These are phyloP conservation scores for Misgurnus mizolepis DNA, from an alignment of 2,113 vertebrate genomes.

Conservation along the genomic window DNA sequence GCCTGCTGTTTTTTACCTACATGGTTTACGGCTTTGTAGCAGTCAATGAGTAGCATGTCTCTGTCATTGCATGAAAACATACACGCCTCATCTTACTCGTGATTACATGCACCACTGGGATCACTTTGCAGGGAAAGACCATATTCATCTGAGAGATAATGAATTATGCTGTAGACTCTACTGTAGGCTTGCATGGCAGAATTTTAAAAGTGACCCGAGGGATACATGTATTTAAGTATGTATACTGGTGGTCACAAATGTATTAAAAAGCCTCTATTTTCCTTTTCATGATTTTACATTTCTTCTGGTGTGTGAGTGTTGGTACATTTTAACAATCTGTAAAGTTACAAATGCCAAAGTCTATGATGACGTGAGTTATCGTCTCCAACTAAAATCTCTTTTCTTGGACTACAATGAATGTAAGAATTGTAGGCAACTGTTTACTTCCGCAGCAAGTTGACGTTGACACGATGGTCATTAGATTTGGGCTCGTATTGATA, in stretches of 20 bases:
- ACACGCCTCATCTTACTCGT: conserved; percentile 52
- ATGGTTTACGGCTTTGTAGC: neutral
- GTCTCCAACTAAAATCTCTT: too few species aligned
- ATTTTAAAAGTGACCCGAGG: conserved; percentile 56
- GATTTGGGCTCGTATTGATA: too few species aligned
- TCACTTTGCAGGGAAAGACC: conserved; percentile 59
- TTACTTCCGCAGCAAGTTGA: too few species aligned
- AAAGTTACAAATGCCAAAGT: too few species aligned
- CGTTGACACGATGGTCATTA: too few species aligned
- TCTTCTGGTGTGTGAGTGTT: too few species aligned
- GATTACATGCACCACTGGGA: conserved; percentile 68
- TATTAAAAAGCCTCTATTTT: neutral
- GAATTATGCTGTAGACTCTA: conserved; percentile 54
- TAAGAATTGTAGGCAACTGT: too few species aligned
- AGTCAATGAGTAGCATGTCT: conserved; percentile 1
- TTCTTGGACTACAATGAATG: too few species aligned
- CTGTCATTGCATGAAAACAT: conserved; percentile 2
- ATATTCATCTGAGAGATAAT: conserved; percentile 43
- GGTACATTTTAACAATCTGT: too few species aligned
- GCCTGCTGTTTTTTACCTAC: neutral
- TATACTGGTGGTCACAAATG: conserved; percentile 45
- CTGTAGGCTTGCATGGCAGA: conserved; percentile 52
- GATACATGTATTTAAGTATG: conserved; percentile 38
- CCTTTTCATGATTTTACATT: too few species aligned
- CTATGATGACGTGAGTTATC: too few species aligned